Base-by-base conservation (phyloP, 2,888 invertebrate species). In the Hirtodrosophila trivittata region DNA sequence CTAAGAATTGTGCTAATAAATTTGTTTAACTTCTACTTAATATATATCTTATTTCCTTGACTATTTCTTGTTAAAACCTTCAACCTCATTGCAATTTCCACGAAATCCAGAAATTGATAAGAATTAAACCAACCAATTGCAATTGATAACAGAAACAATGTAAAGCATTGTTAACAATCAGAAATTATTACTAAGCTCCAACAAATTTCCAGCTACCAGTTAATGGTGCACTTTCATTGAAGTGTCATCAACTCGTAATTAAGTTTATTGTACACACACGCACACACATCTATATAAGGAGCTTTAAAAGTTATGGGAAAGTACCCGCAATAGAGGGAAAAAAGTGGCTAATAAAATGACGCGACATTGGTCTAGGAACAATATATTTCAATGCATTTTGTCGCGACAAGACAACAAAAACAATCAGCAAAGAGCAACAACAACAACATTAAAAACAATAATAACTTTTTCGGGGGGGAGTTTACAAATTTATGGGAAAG, bases 371-470 rank as follows among this genome's bases (percentile, higher is more conserved):
- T 80, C 82, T 76, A 66, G 54, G 85, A 69, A 85, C 87, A 86
- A 89, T 87, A 89, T 89, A 89, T 89, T 88, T 89, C 88, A 88
- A 89, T 88, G 89, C 89, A 86, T 88, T 88, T 88, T 80, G 88
- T 84, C 89, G 88, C 88, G 89, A 89, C 88, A 80, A 43, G 63
- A 50, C 74, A 71, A 70, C 51, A 70, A 46, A 39, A 62, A 62
- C 51, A 66, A 65, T 47, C 49, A 42, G 41, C 52, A 39, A 57
- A 59, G 55, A 69, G 68, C 54, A 43, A 47, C 14, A 65, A 39
- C 62, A 63, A 67, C 51, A 75, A 56, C 56, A 58, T 49, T 42
- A 58, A 50, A 38, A 66, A 54, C 50, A 28, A 63, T 35, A 63
- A 42, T 51, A 38, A 39, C 25, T 47, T 60, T 59, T 60, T 67